Evolutionary conservation across 2,888 invertebrate genomes (phyloP).

Genomic region (Empis stercorea): DNA sequence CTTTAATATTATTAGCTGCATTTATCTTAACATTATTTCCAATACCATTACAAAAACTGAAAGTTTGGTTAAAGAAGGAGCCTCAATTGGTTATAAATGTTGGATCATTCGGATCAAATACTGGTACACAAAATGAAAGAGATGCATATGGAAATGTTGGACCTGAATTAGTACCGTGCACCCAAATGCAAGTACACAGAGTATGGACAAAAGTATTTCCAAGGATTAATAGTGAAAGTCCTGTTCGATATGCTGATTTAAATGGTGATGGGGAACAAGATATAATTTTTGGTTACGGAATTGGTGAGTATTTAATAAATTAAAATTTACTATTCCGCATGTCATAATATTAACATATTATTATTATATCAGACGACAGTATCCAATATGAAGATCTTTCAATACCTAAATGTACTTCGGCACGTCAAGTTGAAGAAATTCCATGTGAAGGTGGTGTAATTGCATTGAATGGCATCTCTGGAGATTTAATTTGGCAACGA

Average conservation of each 20-base stretch:
- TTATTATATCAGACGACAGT: constrained; percentile 24
- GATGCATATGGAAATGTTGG: constrained; percentile 22
- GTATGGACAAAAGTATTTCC: constrained; percentile 58
- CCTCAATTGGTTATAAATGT: constrained; percentile 5
- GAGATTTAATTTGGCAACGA: constrained; percentile 58
- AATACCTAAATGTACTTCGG: constrained; percentile 43
- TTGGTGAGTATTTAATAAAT: constrained; percentile 38
- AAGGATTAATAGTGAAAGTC: constrained; percentile 58
- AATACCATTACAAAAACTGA: constrained; percentile 45
- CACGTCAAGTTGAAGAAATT: constrained; percentile 53
- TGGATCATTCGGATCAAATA: constrained; percentile 4
- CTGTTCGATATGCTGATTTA: constrained; percentile 55
- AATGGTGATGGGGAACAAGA: constrained; percentile 59
- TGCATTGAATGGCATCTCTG: constrained; percentile 59
- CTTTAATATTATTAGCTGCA: constrained; percentile 48
- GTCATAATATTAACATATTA: no score
- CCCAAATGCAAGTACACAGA: constrained; percentile 32
- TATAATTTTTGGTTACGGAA: constrained; percentile 63
- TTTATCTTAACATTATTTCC: constrained; percentile 52
- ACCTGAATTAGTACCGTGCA: constrained; percentile 32
- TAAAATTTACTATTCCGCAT: no score
- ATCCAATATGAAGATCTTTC: constrained; percentile 42
- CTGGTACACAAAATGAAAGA: constrained; percentile 1
- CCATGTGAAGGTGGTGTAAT: constrained; percentile 63
- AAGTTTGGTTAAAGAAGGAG: constrained; percentile 41